A percentile compares a stretch with the other conserved stretches of the same genome.
phyloP scores from a whole-genome alignment of 2,113 vertebrate species.

The Corythornis vintsioides region DNA sequence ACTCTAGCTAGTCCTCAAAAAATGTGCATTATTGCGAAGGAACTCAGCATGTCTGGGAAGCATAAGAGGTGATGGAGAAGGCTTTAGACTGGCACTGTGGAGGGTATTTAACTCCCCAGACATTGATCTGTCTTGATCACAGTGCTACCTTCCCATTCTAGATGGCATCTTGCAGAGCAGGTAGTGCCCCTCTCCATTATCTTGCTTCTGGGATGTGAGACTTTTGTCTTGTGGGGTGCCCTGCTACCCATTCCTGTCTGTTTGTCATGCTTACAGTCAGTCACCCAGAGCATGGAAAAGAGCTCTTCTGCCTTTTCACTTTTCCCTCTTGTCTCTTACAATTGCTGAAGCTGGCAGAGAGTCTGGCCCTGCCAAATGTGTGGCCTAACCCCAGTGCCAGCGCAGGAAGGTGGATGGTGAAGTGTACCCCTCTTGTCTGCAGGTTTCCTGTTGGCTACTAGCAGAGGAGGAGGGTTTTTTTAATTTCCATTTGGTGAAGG shows the following conservation, averaged over 20 bases:
- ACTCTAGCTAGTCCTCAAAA: neutral
- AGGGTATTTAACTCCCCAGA: neutral
- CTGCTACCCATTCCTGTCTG: neutral
- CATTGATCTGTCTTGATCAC: neutral
- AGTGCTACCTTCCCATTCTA: neutral
- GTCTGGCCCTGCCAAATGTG: neutral
- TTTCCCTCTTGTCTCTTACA: neutral
- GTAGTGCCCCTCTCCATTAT: neutral
- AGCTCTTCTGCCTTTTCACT: neutral
- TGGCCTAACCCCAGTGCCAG: constrained; percentile 28
- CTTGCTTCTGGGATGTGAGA: neutral
- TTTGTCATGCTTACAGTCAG: neutral
- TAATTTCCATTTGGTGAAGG: constrained; percentile 60
- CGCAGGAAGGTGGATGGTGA: constrained; percentile 58
- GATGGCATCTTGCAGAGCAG: neutral
- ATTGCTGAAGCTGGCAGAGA: constrained; percentile 20
- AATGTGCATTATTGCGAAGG: neutral
- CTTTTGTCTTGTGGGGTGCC: neutral
- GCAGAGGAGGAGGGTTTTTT: constrained; percentile 1
- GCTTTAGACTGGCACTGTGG: neutral
- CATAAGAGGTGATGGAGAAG: neutral
- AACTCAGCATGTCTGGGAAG: neutral
- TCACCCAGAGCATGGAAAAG: neutral
- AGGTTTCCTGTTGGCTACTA: constrained; percentile 66
- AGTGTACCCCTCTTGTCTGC: constrained; percentile 37